These are phyloP conservation scores for Prolemur simus DNA, from an alignment of 2,113 vertebrate species.

Conservation along the genomic window DNA sequence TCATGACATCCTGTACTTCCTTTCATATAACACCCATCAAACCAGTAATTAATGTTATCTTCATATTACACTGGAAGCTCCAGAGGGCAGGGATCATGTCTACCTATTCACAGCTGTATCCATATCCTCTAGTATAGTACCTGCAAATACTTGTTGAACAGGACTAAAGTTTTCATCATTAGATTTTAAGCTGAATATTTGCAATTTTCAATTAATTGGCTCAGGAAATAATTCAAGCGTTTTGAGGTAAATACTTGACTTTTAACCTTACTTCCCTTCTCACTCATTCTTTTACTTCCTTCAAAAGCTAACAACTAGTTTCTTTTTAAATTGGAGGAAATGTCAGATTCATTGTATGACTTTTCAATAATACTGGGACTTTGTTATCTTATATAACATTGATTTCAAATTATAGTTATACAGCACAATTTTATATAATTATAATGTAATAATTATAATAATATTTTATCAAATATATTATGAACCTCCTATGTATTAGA, in stretches of 20 bases:
- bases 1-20: background rate
- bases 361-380: background rate
- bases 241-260: background rate
- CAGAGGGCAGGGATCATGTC: background rate
- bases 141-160: background rate
- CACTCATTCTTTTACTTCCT: background rate
- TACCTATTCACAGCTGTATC: background rate
- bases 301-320: background rate
- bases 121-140: background rate
- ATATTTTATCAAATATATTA: background rate
- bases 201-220: background rate
- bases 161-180: background rate
- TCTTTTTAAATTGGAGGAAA: conserved; percentile 27
- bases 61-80: background rate
- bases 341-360: background rate
- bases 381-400: background rate
- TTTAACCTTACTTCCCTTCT: conserved; percentile 1
- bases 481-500: background rate
- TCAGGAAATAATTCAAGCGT: conserved; percentile 33
- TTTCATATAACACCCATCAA: background rate
- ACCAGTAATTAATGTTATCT: background rate
- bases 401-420: conserved; percentile 1
- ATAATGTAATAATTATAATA: background rate
- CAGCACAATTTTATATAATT: conserved; percentile 10
- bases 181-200: background rate